A percentile compares a stretch with the other conserved stretches of the same genome.
phyloP scores from a whole-genome alignment of 2,797 vertebrate species.

The Graptemys geographica region DNA sequence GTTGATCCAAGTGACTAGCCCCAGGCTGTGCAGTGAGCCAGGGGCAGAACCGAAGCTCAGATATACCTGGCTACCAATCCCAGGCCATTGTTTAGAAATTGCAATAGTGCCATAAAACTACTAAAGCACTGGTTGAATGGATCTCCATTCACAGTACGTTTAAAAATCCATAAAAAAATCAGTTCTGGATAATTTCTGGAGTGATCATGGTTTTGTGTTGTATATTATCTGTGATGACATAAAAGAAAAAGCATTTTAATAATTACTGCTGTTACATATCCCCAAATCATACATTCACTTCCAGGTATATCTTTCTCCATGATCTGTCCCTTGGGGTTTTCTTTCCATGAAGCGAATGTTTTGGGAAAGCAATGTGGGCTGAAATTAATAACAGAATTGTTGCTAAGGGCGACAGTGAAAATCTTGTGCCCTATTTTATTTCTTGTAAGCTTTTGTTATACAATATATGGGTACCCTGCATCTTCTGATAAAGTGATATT shows the following conservation, averaged over 20 bases:
- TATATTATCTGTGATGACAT: background rate
- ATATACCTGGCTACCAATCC: background rate
- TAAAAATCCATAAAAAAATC: background rate
- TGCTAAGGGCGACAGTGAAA: conserved; percentile 49
- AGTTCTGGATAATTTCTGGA: background rate
- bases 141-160: background rate
- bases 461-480: background rate
- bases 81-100: background rate
- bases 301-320: background rate
- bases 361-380: conserved; percentile 15
- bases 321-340: conserved; percentile 22
- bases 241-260: background rate
- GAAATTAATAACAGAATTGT: conserved; percentile 47
- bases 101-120: background rate
- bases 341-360: conserved; percentile 2
- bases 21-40: background rate
- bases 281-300: background rate
- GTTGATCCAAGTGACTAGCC: background rate
- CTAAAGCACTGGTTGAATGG: background rate
- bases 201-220: background rate
- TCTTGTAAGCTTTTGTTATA: background rate
- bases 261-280: background rate
- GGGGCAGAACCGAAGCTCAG: background rate
- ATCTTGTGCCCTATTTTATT: background rate
- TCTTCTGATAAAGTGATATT: conserved; percentile 23